Evolutionary conservation across 92 coral and sea anemone genomes (phyloP).

Genomic region (Zoanthus sansibaricus): DNA sequence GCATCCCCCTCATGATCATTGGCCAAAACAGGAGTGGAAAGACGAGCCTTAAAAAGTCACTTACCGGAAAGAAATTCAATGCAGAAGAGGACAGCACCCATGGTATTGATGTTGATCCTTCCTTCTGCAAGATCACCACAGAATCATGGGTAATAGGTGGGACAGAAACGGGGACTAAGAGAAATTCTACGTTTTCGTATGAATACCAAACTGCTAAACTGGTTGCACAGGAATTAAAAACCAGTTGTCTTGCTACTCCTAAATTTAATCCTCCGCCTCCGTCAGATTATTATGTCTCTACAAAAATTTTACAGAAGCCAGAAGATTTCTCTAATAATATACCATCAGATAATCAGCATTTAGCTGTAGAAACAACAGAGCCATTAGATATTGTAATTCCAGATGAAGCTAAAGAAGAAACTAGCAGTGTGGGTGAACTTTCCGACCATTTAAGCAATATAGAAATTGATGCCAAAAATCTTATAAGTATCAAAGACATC

Average conservation of each 20-base stretch:
- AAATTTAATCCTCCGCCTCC: background rate
- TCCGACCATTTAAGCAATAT: background rate
- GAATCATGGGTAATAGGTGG: constrained; percentile 8
- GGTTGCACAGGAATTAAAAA: background rate
- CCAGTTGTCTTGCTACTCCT: background rate
- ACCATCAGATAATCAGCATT: background rate
- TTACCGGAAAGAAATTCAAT: constrained; percentile 30
- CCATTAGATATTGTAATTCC: background rate
- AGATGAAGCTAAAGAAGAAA: background rate
- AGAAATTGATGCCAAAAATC: background rate
- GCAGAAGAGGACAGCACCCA: constrained; percentile 28
- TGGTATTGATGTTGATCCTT: constrained; percentile 10
- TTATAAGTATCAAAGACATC: background rate
- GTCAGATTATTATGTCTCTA: background rate
- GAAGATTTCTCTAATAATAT: background rate
- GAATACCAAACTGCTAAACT: constrained; percentile 23
- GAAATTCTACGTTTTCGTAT: background rate
- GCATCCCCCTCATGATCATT: constrained; percentile 65
- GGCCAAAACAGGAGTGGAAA: constrained; percentile 76
- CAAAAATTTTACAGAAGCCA: background rate
- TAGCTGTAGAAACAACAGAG: background rate
- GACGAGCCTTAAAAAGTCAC: constrained; percentile 70
- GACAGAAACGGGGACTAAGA: background rate
- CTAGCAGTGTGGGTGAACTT: background rate
- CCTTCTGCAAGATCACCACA: constrained; percentile 25